These are phyloP conservation scores for Threskiornis aethiopicus DNA, from an alignment of 2,797 vertebrate genomes.

Conservation along the genomic window DNA sequence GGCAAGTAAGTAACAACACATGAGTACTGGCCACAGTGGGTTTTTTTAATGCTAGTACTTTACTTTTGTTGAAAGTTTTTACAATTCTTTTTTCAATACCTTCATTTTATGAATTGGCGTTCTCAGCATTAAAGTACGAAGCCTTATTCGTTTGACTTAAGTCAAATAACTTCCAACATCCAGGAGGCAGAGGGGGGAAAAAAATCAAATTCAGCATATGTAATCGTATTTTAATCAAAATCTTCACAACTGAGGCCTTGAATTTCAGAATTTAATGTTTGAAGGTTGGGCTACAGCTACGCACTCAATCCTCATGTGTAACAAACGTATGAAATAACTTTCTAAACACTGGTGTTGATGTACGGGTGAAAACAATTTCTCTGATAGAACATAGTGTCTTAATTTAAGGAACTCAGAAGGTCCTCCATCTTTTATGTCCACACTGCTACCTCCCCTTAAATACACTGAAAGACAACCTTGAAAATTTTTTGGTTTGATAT, in stretches of 20 bases:
- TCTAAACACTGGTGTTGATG: not conserved
- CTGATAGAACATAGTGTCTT: accelerated
- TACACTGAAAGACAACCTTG: not conserved
- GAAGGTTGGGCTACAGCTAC: not conserved
- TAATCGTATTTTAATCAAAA: not conserved
- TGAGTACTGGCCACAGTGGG: not conserved
- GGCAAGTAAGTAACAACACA: not conserved
- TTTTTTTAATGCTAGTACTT: not conserved
- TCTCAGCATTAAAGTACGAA: not conserved
- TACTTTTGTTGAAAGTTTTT: not conserved
- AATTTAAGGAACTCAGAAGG: not conserved
- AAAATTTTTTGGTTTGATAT: accelerated
- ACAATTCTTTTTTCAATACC: not conserved
- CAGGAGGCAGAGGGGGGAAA: accelerated
- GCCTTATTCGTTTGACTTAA: not conserved
- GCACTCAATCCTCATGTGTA: not conserved
- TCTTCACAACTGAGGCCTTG: not conserved
- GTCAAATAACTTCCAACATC: not conserved
- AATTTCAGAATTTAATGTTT: not conserved
- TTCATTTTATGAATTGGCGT: not conserved
- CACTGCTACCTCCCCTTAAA: not conserved
- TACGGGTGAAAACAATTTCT: not conserved
- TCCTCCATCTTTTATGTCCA: not conserved
- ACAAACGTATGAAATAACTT: not conserved
- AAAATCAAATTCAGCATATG: accelerated